A percentile compares a stretch with the other conserved stretches of the same genome.
phyloP scores from a whole-genome alignment of 2,113 vertebrate species.

The Ceyx margarethae region DNA sequence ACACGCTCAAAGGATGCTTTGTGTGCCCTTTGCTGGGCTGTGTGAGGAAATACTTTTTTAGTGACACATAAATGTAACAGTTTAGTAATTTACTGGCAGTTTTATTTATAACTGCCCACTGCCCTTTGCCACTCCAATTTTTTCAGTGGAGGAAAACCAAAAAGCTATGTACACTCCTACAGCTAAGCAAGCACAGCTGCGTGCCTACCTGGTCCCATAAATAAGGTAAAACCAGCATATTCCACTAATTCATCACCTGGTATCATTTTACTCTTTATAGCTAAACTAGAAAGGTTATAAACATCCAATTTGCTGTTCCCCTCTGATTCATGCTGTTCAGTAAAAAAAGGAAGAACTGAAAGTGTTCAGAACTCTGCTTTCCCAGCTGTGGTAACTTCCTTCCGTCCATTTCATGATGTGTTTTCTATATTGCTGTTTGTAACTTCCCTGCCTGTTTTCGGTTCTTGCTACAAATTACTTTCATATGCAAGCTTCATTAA shows the following conservation, averaged over 20 bases:
- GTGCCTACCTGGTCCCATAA: neutral
- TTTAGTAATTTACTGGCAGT: neutral
- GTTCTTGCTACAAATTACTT: slow-evolving; percentile 8
- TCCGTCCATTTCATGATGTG: neutral
- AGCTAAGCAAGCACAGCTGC: neutral
- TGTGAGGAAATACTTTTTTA: neutral
- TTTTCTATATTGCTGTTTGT: neutral
- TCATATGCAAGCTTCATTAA: slow-evolving; percentile 4
- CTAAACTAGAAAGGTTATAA: neutral
- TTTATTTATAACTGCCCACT: neutral
- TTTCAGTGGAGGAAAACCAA: no score
- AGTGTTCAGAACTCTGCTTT: neutral
- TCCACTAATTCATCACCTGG: neutral
- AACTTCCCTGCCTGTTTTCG: slow-evolving; percentile 1
- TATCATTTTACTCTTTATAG: neutral
- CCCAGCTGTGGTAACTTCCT: neutral
- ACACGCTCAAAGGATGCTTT: neutral
- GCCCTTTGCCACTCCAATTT: neutral
- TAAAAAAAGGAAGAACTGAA: neutral
- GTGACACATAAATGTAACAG: no score
- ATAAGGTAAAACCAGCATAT: neutral
- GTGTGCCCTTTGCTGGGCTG: neutral
- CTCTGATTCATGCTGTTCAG: neutral
- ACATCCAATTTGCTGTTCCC: neutral
- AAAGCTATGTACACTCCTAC: neutral